A percentile compares a stretch with the other conserved stretches of the same genome.
phyloP scores from a whole-genome alignment of 2,113 vertebrate species.

The Eulemur rufifrons region DNA sequence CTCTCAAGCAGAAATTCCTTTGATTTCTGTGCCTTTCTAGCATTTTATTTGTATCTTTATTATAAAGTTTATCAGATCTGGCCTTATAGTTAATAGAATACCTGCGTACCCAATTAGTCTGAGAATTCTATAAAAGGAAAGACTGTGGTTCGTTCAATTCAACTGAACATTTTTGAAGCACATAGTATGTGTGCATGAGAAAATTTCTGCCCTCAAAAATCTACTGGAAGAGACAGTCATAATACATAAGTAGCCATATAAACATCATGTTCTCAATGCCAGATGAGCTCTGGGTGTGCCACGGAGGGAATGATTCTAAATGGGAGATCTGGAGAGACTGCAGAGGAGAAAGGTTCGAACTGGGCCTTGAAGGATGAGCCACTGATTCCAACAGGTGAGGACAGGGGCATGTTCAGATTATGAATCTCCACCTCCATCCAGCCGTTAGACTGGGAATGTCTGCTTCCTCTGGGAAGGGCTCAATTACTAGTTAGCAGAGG shows the following conservation, averaged over 20 bases:
- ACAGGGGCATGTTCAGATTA: background rate
- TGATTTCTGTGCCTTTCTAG: background rate
- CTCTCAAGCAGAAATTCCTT: background rate
- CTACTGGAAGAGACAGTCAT: background rate
- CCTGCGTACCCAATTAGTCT: background rate
- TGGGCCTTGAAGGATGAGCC: background rate
- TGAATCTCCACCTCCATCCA: background rate
- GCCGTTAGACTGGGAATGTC: background rate
- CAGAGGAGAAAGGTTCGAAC: background rate
- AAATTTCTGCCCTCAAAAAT: background rate
- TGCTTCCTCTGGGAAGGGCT: background rate
- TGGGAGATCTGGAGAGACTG: background rate
- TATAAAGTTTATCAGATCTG: background rate
- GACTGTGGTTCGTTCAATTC: background rate
- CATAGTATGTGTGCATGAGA: background rate
- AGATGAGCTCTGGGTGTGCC: background rate
- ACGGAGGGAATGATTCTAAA: background rate
- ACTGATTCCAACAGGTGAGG: background rate
- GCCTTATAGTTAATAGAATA: background rate
- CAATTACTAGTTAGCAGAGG: background rate
- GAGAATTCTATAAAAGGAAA: background rate
- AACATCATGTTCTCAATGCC: background rate
- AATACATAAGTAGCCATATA: background rate
- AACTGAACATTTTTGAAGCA: background rate
- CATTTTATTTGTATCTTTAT: slow-evolving; percentile 7